A percentile compares a stretch with the other conserved stretches of the same genome.
Evolutionary conservation across 1,140 invertebrate genomes (phyloP).

Genomic region (Stegodyphus dumicola): DNA sequence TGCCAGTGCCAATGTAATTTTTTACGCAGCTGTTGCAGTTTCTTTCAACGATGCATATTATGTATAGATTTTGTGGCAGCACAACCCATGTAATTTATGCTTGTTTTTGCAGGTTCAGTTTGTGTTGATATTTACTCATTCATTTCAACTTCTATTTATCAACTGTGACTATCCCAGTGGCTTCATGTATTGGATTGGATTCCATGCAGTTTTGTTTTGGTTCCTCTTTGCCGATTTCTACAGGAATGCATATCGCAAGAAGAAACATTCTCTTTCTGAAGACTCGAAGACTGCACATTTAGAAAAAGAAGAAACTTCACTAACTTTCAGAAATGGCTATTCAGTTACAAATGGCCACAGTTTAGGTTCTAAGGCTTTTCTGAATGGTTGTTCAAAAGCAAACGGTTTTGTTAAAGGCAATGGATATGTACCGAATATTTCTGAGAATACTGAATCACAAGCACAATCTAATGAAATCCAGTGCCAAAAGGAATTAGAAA

Average conservation of each 20-base stretch:
- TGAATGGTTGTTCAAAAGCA: not conserved
- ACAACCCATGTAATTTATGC: conserved; percentile 13
- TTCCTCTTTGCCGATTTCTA: conserved; percentile 94
- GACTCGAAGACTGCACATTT: no score
- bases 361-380: not conserved
- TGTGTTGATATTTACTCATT: conserved; percentile 70
- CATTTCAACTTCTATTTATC: conserved; percentile 72
- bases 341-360: not conserved
- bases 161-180: conserved; percentile 67
- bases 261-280: conserved; percentile 70
- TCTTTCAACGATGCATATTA: no score
- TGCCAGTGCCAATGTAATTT: no score
- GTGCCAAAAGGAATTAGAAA: not conserved
- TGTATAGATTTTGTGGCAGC: no score
- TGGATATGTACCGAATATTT: not conserved
- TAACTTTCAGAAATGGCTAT: not conserved
- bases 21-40: no score
- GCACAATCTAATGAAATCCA: not conserved
- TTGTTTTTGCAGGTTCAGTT: conserved; percentile 68
- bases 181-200: conserved; percentile 94
- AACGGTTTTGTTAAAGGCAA: not conserved
- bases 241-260: conserved; percentile 78
- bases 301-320: not conserved
- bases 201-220: conserved; percentile 92
- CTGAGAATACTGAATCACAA: not conserved